Evolutionary conservation across 2,888 invertebrate genomes (phyloP), one percentile per base, ranked within the genome.

Genomic region (Hirtodrosophila histrioides): DNA sequence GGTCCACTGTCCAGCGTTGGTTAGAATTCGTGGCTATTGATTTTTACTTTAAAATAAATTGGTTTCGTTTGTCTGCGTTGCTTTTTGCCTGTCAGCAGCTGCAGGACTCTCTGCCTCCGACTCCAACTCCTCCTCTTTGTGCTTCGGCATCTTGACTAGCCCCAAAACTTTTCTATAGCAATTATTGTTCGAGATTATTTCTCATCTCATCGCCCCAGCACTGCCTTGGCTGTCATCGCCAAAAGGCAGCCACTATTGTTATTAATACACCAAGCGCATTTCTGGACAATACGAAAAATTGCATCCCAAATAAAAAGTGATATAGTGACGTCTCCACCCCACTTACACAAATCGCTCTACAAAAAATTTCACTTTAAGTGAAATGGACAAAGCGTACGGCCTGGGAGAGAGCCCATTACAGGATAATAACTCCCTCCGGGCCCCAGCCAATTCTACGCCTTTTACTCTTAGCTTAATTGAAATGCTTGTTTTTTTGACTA

Each of bases 1-100:
- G 49, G 12, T 27, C n/a, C 44, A 49, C 51, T 53, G 60, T 40
- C 46, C 46, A 56, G 39, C 58, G 49, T 31, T 45, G 60, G 35
- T 55, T 17, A 17, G 17, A 17, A 17, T 17, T 65, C 64, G 72
- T 80, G 70, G 58, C 81, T 86, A 84, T 84, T 84, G 84, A 84
- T 84, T 84, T 84, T 86, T 75, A 86, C 87, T 86, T 78, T 72
- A 69, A 84, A 86, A 84, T 86, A 84, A 84, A 84, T 84, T 86
- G 84, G 85, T 86, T 84, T 84, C 87, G 86, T 84, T 84, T 86
- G 81, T 86, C 86, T 70, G 79, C 63, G 51, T 36, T 60, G 62
- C 69, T 56, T 35, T 64, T 62, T 49, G 46, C 49, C 62, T 50
- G 53, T 76, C 76, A 48, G 50, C 66, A 58, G 49, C 73, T 36